Percentiles rank a stretch among this genome's conserved stretches.
Evolutionary conservation across 2,888 invertebrate genomes (phyloP).

Genomic region (Thereva nobilitata): DNA sequence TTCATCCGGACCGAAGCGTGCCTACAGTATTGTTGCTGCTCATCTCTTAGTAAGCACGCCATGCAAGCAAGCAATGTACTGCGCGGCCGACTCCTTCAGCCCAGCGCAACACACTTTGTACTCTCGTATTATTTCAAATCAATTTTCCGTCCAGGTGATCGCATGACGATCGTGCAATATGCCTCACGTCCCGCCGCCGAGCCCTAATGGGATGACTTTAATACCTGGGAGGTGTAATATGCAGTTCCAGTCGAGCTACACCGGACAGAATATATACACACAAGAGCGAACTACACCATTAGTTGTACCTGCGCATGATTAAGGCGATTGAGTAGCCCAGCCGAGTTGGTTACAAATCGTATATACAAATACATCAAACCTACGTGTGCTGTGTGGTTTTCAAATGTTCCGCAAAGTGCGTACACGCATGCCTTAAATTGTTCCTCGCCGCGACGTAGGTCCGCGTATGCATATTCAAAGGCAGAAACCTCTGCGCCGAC

Average conservation of each 20-base stretch:
- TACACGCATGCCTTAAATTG: constrained; percentile 17
- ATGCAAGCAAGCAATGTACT: constrained; percentile 9
- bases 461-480: neutral
- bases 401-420: constrained; percentile 30
- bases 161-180: constrained; percentile 40
- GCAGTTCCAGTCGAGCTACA: constrained; percentile 7
- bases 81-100: neutral
- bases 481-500: constrained; percentile 2
- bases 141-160: constrained; percentile 42
- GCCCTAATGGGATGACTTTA: constrained; percentile 23
- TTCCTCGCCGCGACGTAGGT: constrained; percentile 4
- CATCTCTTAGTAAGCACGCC: constrained; percentile 4
- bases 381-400: constrained; percentile 34
- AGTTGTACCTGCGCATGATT: neutral
- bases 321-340: constrained; percentile 4
- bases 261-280: neutral
- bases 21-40: constrained; percentile 36
- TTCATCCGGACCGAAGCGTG: constrained; percentile 46
- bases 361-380: constrained; percentile 36
- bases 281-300: constrained; percentile 1
- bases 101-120: constrained; percentile 9
- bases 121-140: constrained; percentile 35
- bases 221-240: constrained; percentile 24
- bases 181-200: constrained; percentile 33
- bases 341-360: constrained; percentile 27